These are phyloP conservation scores for Chrysemys picta DNA, from an alignment of 2,113 vertebrate species.

Conservation along the genomic window DNA sequence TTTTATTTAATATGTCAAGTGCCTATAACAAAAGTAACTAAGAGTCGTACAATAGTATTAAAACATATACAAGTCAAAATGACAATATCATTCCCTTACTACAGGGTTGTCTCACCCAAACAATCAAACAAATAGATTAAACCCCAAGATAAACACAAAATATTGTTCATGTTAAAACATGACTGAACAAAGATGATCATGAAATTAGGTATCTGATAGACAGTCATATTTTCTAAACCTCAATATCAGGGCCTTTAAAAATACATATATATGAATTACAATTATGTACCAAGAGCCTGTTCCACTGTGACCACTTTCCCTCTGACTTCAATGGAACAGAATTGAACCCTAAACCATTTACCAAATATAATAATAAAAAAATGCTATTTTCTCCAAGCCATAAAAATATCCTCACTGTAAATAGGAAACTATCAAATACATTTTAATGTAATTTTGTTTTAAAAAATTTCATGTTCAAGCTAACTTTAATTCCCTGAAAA, in stretches of 20 bases:
- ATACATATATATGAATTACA: background rate
- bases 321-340: too few relatives aligned
- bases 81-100: background rate
- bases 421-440: slow-evolving; percentile 11
- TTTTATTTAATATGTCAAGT: too few relatives aligned
- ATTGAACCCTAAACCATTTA: background rate
- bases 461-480: slow-evolving; percentile 3
- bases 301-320: background rate
- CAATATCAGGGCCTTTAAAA: background rate
- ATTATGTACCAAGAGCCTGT: background rate
- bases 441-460: slow-evolving; percentile 35
- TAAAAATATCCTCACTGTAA: background rate
- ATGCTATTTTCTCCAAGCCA: background rate
- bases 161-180: background rate
- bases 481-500: slow-evolving; percentile 41
- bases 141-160: background rate
- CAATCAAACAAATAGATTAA: background rate
- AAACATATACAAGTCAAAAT: background rate
- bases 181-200: background rate
- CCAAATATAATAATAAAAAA: background rate
- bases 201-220: background rate
- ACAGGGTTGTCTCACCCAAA: background rate
- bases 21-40: too few relatives aligned
- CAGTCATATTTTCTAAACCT: background rate
- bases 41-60: background rate